Evolutionary conservation across 2,113 vertebrate species (phyloP).

Genomic region (Todiramphus chloris): DNA sequence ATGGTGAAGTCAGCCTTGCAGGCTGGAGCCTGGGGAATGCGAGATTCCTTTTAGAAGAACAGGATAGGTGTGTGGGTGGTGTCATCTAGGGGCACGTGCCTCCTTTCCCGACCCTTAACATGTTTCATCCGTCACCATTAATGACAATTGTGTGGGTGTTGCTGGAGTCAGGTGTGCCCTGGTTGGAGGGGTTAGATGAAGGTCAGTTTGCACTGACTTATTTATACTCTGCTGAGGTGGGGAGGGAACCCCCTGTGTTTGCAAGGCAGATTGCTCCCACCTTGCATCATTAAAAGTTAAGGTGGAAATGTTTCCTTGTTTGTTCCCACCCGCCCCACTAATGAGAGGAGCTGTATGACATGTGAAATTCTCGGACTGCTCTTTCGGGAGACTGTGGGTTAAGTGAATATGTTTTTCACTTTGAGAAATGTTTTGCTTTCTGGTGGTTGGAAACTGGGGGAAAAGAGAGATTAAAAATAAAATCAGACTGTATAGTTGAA

Average conservation of each 20-base stretch:
- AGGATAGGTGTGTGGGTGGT: neutral
- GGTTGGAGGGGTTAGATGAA: neutral
- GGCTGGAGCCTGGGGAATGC: neutral
- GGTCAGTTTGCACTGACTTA: neutral
- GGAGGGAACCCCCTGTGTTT: neutral
- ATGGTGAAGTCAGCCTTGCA: neutral
- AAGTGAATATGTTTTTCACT: neutral
- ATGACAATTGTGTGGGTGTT: neutral
- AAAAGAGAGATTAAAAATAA: conserved; percentile 53
- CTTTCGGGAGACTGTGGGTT: neutral
- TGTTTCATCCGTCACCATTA: neutral
- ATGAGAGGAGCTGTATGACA: neutral
- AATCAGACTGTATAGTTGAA: neutral
- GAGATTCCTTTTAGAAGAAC: neutral
- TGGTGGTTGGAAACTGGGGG: neutral
- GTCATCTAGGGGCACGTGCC: neutral
- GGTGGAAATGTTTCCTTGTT: neutral
- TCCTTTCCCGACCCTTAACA: neutral
- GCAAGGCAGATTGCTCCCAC: neutral
- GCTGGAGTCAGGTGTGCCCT: neutral
- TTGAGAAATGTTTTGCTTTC: neutral
- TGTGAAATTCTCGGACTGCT: neutral
- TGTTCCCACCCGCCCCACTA: neutral
- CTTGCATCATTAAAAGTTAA: neutral
- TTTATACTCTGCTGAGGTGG: neutral